A percentile compares a stretch with the other conserved stretches of the same genome.
Evolutionary conservation across 2,888 invertebrate species (phyloP).

Genomic region (Mayetiola destructor): DNA sequence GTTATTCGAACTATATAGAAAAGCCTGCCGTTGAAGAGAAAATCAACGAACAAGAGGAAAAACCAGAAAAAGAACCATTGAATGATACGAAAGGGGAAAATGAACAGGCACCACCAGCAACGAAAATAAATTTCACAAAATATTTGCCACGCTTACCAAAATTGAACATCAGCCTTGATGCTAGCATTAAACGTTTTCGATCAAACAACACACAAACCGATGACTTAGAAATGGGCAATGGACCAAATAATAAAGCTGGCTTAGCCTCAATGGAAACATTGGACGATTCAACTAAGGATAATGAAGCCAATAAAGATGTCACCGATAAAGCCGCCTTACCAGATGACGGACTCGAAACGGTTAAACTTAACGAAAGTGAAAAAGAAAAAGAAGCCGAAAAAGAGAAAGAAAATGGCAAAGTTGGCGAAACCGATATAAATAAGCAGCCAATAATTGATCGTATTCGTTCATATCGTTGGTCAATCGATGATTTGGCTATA

Average conservation of each 20-base stretch:
- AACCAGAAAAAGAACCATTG: conserved; percentile 31
- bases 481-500: conserved; percentile 45
- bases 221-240: conserved; percentile 40
- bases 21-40: background rate
- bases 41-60: conserved; percentile 21
- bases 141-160: conserved; percentile 41
- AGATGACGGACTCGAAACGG: conserved; percentile 59
- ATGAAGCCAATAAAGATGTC: conserved; percentile 35
- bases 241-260: conserved; percentile 47
- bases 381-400: conserved; percentile 37
- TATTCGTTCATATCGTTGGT: conserved; percentile 50
- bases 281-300: conserved; percentile 53
- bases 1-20: conserved; percentile 16
- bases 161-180: conserved; percentile 44
- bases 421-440: conserved; percentile 18
- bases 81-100: background rate
- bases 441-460: conserved; percentile 43
- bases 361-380: conserved; percentile 37
- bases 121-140: conserved; percentile 40
- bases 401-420: conserved; percentile 31
- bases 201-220: conserved; percentile 34
- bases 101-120: conserved; percentile 32
- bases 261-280: conserved; percentile 71
- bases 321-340: conserved; percentile 32
- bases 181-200: conserved; percentile 30